phyloP scores from a whole-genome alignment of 2,888 invertebrate genomes.

The Drosophila nr. perissopoda region DNA sequence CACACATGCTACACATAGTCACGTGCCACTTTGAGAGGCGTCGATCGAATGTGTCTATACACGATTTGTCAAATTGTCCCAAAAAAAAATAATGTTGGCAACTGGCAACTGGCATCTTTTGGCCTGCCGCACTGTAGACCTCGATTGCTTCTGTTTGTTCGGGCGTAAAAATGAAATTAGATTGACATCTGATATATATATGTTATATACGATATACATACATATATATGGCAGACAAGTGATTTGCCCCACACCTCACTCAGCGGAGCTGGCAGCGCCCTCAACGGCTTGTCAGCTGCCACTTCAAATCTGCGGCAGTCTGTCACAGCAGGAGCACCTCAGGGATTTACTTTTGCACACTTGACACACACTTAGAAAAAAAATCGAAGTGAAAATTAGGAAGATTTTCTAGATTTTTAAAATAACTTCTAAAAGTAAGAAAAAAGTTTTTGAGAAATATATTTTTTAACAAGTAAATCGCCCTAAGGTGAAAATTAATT shows the following conservation, averaged over 20 bases:
- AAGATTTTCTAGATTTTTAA: not conserved
- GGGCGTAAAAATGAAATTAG: conserved; percentile 80
- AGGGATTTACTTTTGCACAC: conserved; percentile 41
- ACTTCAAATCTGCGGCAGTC: conserved; percentile 63
- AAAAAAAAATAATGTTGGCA: conserved; percentile 47
- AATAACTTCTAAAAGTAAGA: not conserved
- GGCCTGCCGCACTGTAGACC: conserved; percentile 52
- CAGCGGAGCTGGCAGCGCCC: not conserved
- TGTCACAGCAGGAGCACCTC: conserved; percentile 64
- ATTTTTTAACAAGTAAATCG: not conserved
- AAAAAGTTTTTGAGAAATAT: not conserved
- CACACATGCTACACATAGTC: conserved; percentile 47
- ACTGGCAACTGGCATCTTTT: conserved; percentile 26
- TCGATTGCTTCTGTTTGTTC: conserved; percentile 52
- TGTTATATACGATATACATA: conserved; percentile 58
- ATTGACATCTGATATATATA: conserved; percentile 79
- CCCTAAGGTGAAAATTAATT: no score
- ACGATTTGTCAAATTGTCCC: conserved; percentile 78
- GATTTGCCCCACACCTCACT: conserved; percentile 35
- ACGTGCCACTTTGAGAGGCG: conserved; percentile 59
- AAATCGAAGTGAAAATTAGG: not conserved
- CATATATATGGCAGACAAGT: conserved; percentile 23
- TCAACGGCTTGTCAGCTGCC: conserved; percentile 54
- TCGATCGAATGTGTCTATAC: conserved; percentile 77
- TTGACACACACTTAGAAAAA: conserved; percentile 14